Conservation (phyloP, 64 coral and sea anemone species). For the Montipora cactus region DNA sequence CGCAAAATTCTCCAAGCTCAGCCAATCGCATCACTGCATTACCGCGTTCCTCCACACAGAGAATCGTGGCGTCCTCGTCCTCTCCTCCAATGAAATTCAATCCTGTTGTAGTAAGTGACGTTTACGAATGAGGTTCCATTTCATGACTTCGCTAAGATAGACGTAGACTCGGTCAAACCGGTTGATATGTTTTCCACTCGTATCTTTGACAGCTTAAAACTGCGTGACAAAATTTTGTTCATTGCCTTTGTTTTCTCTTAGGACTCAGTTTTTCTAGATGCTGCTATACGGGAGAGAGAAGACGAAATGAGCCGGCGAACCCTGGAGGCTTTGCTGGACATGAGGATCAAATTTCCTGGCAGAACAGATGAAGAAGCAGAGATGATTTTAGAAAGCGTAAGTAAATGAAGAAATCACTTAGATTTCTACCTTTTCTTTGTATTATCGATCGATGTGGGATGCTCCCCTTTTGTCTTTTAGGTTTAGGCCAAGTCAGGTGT, state of each 20-base stretch:
- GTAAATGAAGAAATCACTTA: neutral
- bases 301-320: constrained; percentile 81
- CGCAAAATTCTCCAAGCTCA: constrained; percentile 32
- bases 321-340: constrained; percentile 77
- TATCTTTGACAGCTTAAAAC: too few relatives aligned
- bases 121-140: too few relatives aligned
- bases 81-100: constrained; percentile 99
- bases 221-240: too few relatives aligned
- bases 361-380: constrained; percentile 97
- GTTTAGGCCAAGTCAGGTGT: too few relatives aligned
- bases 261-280: constrained; percentile 89
- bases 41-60: constrained; percentile 66
- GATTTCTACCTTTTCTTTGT: too few relatives aligned
- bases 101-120: constrained; percentile 83
- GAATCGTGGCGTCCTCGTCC: constrained; percentile 84
- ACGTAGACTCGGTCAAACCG: too few relatives aligned
- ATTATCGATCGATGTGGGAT: too few relatives aligned
- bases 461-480: too few relatives aligned
- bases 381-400: constrained; percentile 90
- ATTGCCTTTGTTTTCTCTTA: neutral
- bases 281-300: constrained; percentile 83
- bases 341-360: constrained; percentile 99
- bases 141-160: too few relatives aligned
- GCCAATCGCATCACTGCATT: constrained; percentile 49
- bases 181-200: too few relatives aligned